phyloP scores from a whole-genome alignment of 2,888 invertebrate species.

The Heliconius cydno region DNA sequence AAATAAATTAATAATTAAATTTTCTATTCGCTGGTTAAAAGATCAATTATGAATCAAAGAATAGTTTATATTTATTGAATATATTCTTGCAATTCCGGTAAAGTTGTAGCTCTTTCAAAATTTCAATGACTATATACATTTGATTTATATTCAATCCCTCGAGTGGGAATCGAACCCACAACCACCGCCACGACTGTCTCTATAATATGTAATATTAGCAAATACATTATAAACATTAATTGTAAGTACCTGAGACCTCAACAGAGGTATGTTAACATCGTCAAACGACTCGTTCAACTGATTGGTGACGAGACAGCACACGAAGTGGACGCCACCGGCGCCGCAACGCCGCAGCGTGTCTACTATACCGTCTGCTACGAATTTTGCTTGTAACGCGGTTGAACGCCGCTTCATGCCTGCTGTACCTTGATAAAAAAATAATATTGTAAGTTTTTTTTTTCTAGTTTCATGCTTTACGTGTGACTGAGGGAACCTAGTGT shows the following conservation, averaged over 20 bases:
- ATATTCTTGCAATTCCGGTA: no score
- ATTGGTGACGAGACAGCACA: conserved; percentile 92
- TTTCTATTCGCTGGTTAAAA: no score
- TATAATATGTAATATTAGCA: background rate
- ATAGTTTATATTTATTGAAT: no score
- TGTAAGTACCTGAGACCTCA: conserved; percentile 90
- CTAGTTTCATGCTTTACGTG: no score
- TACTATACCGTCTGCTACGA: conserved; percentile 93
- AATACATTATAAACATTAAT: background rate
- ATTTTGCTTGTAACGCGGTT: conserved; percentile 89
- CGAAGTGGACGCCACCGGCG: conserved; percentile 88
- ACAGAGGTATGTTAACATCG: conserved; percentile 91
- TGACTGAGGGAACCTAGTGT: no score
- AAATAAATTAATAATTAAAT: no score
- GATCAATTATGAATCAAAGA: no score
- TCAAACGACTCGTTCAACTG: conserved; percentile 74
- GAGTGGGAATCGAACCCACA: no score
- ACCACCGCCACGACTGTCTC: no score
- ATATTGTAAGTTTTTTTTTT: background rate
- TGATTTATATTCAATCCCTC: no score
- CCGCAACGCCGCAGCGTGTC: conserved; percentile 94
- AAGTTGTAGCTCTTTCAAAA: no score
- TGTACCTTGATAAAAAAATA: conserved; percentile 65
- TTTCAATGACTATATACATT: no score
- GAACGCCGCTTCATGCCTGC: conserved; percentile 92